Base-by-base conservation (phyloP, 2,888 invertebrate genomes). In the Anorthoa munda region DNA sequence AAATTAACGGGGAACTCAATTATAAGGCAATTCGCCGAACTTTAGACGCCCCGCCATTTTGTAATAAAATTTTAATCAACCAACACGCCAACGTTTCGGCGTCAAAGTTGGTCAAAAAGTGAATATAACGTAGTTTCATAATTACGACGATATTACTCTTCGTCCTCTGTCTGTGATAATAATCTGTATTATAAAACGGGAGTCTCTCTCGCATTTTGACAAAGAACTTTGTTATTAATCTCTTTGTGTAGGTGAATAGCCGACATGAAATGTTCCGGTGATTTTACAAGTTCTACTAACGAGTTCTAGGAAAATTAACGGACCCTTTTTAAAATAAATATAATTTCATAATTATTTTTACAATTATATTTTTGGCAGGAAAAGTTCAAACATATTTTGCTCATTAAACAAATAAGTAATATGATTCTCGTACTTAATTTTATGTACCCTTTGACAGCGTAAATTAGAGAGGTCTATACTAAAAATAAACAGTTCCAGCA, bases 21-120 rank as follows among this genome's bases (percentile, higher is more conserved):
- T 89, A 87, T 76, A 80, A 81, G 81, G 87, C 84, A 85, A 90
- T 88, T 86, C 82, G 74, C 75, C 48, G 56, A 73, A 86, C 75
- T 90, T 86, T 73, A 83, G 78, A 70, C 80, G 68, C 76, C 74
- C 68, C 81, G 78, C 78, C 77, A 81, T 79, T 83, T 85, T 76
- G 86, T 81, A 83, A 85, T 88, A 87, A 81, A 87, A 89, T 85
- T 89, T 88, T 87, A 86, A 89, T 84, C 84, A 85, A 48, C 73
- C 78, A 81, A 78, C 83, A 75, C 50, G 55, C 75, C 76, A 70
- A 70, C 66, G 71, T 80, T 59, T 31, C 81, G 75, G 82, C 58
- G 75, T 81, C 75, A 83, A 78, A 79, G 72, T 83, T 79, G 68
- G 53, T 61, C 50, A 53, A 72, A 82, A 66, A 69, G 58, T 79